Conservation (phyloP, 2,113 vertebrate species). For the Anguilla rostrata region DNA sequence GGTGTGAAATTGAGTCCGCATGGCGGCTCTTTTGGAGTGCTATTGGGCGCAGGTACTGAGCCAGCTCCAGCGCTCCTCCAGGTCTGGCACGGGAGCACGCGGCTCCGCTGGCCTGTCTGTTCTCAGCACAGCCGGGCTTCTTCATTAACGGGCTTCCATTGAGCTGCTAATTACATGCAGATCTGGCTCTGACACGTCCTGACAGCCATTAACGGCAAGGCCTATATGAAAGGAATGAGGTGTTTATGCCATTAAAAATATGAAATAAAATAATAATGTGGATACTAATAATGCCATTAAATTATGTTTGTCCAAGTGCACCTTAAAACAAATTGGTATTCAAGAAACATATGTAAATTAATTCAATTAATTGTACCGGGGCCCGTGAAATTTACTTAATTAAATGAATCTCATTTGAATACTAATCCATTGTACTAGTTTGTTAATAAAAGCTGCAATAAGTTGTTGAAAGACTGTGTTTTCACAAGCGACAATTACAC, state of each 20-base stretch:
- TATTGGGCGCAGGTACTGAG: constrained; percentile 29
- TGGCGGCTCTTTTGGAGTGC: constrained; percentile 28
- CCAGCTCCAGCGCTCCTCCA: constrained; percentile 21
- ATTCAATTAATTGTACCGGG: not conserved
- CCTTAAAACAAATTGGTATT: not conserved
- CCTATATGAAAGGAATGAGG: not conserved
- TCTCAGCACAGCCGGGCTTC: constrained; percentile 12
- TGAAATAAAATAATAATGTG: not conserved
- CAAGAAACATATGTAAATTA: not conserved
- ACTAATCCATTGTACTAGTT: not conserved
- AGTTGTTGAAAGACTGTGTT: not conserved
- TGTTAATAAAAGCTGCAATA: not conserved
- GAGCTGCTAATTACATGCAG: not conserved
- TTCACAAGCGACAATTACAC: not conserved
- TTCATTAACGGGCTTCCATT: constrained; percentile 9
- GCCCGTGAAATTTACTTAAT: not conserved
- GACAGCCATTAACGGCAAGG: not conserved
- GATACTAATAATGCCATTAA: not conserved
- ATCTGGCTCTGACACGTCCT: not conserved
- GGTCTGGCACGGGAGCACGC: not conserved
- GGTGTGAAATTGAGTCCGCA: constrained; percentile 45
- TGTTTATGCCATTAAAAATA: not conserved
- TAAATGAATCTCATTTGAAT: constrained; percentile 8
- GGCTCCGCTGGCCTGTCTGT: not conserved
- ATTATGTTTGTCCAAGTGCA: not conserved